A percentile compares a stretch with the other conserved stretches of the same genome.
These are phyloP conservation scores for Eurosta solidaginis DNA, from an alignment of 1,140 invertebrate species.

Conservation along the genomic window DNA sequence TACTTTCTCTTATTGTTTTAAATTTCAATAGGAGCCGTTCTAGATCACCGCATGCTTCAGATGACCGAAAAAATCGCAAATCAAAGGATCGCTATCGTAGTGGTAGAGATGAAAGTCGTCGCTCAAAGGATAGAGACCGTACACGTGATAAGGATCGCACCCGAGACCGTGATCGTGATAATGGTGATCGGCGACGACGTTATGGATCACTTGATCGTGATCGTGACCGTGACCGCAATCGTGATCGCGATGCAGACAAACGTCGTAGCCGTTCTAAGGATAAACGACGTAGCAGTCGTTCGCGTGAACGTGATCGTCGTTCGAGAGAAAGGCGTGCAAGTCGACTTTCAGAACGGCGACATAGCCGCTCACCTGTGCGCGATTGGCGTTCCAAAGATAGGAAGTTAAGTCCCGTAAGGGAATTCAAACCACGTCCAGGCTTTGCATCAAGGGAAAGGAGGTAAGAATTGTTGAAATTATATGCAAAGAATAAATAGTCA, in stretches of 20 bases:
- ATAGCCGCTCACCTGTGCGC: conserved; percentile 53
- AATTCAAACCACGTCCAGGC: conserved; percentile 45
- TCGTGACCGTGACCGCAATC: conserved; percentile 42
- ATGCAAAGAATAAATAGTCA: too few species aligned
- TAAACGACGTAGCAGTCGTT: conserved; percentile 43
- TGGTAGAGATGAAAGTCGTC: conserved; percentile 45
- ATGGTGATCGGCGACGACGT: conserved; percentile 39
- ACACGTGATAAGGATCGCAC: conserved; percentile 43
- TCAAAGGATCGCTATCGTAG: conserved; percentile 58
- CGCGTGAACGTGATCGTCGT: conserved; percentile 49
- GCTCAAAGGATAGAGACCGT: conserved; percentile 23
- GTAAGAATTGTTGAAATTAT: conserved; percentile 45
- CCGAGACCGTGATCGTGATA: conserved; percentile 41
- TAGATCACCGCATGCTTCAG: conserved; percentile 44
- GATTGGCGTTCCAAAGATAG: conserved; percentile 42
- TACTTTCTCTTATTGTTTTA: not conserved
- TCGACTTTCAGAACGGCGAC: conserved; percentile 37
- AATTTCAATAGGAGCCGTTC: conserved; percentile 6
- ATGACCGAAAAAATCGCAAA: conserved; percentile 32
- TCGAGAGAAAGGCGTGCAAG: conserved; percentile 61
- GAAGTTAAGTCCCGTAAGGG: conserved; percentile 42
- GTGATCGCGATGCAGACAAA: conserved; percentile 37
- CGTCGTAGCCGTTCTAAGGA: conserved; percentile 49
- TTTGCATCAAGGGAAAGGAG: conserved; percentile 50
- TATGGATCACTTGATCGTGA: conserved; percentile 58